A percentile compares a stretch with the other conserved stretches of the same genome.
Conservation (phyloP, 2,113 vertebrate genomes). For the Danio rerio region GRCz12tu NC_133186.1:25169501-25170000, state of each 20-base stretch:
- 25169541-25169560: background rate
- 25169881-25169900: background rate
- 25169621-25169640: background rate
- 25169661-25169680: background rate
- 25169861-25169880: background rate
- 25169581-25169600: background rate
- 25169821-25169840: background rate
- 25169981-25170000: too few relatives aligned
- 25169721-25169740: background rate
- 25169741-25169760: conserved; percentile 26
- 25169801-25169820: background rate
- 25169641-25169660: background rate
- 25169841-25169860: background rate
- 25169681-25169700: conserved; percentile 25
- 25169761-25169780: conserved; percentile 36
- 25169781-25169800: background rate
- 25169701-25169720: conserved; percentile 14
- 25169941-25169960: conserved; percentile 23
- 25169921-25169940: background rate
- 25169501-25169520: background rate
- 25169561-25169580: background rate
- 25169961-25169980: background rate
- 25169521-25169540: background rate
- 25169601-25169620: background rate
- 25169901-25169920: background rate